A percentile compares a stretch with the other conserved stretches of the same genome.
These are phyloP conservation scores for Pteromalus puparum DNA, from an alignment of 1,140 invertebrate species.

Conservation along the genomic window DNA sequence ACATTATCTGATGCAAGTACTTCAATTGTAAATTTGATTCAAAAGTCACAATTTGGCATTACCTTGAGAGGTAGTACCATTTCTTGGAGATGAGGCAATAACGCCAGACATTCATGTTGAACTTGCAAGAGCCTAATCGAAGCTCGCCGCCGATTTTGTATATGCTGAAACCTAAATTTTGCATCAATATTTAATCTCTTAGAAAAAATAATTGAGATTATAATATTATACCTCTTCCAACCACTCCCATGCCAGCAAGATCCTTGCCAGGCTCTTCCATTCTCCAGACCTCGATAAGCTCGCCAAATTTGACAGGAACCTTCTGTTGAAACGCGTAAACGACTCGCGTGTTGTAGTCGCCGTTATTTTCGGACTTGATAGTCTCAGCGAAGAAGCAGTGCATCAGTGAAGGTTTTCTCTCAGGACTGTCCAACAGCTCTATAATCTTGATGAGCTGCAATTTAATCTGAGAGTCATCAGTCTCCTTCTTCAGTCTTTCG, in stretches of 20 bases:
- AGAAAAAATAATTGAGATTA: conserved; percentile 1
- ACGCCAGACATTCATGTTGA: conserved; percentile 57
- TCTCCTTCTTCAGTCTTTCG: conserved; percentile 38
- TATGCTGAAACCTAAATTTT: conserved; percentile 56
- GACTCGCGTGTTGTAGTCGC: conserved; percentile 26
- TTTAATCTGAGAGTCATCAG: conserved; percentile 3
- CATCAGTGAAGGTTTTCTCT: conserved; percentile 36
- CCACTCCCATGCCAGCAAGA: conserved; percentile 54
- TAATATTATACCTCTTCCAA: conserved; percentile 54
- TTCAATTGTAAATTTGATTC: not conserved
- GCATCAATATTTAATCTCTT: not conserved
- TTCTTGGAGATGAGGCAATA: conserved; percentile 58
- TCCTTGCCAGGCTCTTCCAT: conserved; percentile 54
- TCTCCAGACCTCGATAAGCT: conserved; percentile 52
- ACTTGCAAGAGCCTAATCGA: conserved; percentile 55
- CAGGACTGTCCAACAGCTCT: conserved; percentile 17
- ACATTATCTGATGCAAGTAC: not conserved
- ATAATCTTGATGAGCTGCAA: conserved; percentile 10
- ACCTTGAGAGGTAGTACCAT: conserved; percentile 57
- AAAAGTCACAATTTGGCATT: conserved; percentile 17
- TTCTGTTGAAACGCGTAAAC: conserved; percentile 51
- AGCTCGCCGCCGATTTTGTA: conserved; percentile 59
- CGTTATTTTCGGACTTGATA: conserved; percentile 33
- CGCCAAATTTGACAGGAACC: conserved; percentile 50
- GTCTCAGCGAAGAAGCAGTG: conserved; percentile 48